Evolutionary conservation across 1,140 invertebrate genomes (phyloP).

Genomic region (Thaumatotibia leucotreta): DNA sequence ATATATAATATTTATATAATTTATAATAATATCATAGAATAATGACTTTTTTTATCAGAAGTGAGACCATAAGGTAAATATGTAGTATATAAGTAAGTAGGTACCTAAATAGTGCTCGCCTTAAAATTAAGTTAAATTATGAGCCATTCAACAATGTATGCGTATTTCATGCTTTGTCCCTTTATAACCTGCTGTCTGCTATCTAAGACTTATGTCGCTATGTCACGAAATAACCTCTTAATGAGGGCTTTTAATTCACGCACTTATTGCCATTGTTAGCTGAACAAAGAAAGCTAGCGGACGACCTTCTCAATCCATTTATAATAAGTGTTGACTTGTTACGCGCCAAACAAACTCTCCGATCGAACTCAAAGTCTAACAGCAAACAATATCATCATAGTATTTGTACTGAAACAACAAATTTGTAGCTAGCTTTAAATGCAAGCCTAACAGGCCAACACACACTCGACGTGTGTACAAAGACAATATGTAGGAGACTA

Average conservation of each 20-base stretch:
- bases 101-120: no score
- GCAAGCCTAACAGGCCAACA: slow-evolving; percentile 64
- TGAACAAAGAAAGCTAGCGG: slow-evolving; percentile 16
- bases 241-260: not conserved
- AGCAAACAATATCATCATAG: slow-evolving; percentile 73
- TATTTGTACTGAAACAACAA: slow-evolving; percentile 75
- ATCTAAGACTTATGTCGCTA: not conserved
- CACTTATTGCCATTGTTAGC: slow-evolving; percentile 3
- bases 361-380: slow-evolving; percentile 69
- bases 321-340: slow-evolving; percentile 51
- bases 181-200: not conserved
- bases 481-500: slow-evolving; percentile 72
- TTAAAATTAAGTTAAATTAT: no score
- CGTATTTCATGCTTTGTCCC: no score
- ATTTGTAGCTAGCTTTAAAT: slow-evolving; percentile 74
- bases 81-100: no score
- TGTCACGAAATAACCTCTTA: not conserved
- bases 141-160: no score
- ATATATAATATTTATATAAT: no score
- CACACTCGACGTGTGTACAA: slow-evolving; percentile 70
- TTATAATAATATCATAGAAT: no score
- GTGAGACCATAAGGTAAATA: no score
- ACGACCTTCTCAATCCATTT: slow-evolving; percentile 53
- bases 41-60: no score
- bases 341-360: slow-evolving; percentile 63